Evolutionary conservation across 2,888 invertebrate species (phyloP).

Genomic region (Trissoscelio sp.): DNA sequence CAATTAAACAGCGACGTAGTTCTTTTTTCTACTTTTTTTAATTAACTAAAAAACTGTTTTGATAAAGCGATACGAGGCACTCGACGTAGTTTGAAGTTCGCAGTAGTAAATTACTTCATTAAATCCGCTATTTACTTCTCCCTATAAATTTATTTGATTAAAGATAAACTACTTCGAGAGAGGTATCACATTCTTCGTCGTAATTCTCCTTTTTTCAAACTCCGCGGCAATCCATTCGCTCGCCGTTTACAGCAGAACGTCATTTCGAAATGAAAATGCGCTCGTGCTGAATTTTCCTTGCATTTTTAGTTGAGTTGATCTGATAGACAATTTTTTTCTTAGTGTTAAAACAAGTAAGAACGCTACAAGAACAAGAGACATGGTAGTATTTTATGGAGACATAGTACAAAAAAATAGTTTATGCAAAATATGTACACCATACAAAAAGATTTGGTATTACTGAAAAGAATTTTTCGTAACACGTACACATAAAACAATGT

Average conservation of each 20-base stretch:
- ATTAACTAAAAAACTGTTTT: conserved; percentile 17
- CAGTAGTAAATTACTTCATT: conserved; percentile 63
- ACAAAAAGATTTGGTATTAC: too few relatives aligned
- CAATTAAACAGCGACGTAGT: not conserved
- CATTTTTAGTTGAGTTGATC: conserved; percentile 24
- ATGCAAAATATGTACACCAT: too few relatives aligned
- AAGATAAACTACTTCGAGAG: conserved; percentile 63
- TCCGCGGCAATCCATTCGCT: conserved; percentile 47
- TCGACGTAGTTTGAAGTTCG: conserved; percentile 36
- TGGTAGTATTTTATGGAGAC: too few relatives aligned
- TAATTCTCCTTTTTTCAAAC: conserved; percentile 55
- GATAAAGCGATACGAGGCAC: conserved; percentile 9
- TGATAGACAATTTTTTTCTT: too few relatives aligned
- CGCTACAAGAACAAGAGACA: too few relatives aligned
- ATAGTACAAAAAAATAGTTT: too few relatives aligned
- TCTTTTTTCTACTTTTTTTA: conserved; percentile 6
- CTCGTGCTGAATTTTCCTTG: conserved; percentile 28
- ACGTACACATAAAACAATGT: too few relatives aligned
- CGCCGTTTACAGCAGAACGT: conserved; percentile 50
- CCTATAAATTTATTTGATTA: conserved; percentile 65
- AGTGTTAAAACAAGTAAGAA: too few relatives aligned
- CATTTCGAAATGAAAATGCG: conserved; percentile 61
- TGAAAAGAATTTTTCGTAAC: too few relatives aligned
- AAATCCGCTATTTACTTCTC: conserved; percentile 59
- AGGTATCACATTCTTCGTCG: conserved; percentile 61